A percentile compares a stretch with the other conserved stretches of the same genome.
phyloP scores from a whole-genome alignment of 2,888 invertebrate genomes.

The Philaethria dido region DNA sequence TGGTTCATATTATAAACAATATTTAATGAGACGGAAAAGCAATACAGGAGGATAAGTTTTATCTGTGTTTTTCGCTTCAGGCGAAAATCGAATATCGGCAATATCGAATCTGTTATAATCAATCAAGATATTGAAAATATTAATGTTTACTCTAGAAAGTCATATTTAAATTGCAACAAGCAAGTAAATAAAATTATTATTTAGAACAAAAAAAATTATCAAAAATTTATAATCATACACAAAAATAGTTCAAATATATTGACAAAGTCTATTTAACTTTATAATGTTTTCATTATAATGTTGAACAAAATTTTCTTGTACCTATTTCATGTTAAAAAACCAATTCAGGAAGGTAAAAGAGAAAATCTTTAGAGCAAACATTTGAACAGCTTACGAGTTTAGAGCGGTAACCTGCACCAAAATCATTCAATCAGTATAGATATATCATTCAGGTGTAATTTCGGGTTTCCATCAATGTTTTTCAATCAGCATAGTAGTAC shows the following conservation, averaged over 20 bases:
- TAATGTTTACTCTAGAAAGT: not conserved
- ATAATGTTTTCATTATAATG: not conserved
- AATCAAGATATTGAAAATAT: not conserved
- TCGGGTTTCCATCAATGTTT: not conserved
- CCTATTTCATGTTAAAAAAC: not conserved
- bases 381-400: constrained; percentile 9
- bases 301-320: not conserved
- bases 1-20: not conserved
- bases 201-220: not conserved
- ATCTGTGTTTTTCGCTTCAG: not conserved
- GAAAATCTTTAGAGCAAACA: constrained; percentile 4
- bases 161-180: too few relatives aligned
- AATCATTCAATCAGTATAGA: not conserved
- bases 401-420: not conserved
- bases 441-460: not conserved
- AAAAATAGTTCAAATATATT: not conserved
- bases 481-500: not conserved
- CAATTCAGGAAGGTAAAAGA: not conserved
- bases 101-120: not conserved
- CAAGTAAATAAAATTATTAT: too few relatives aligned
- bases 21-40: not conserved
- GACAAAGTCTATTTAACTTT: not conserved
- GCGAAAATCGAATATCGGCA: not conserved
- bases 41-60: constrained; percentile 5
- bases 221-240: not conserved